These are phyloP conservation scores for Volucella inflata DNA, from an alignment of 2,888 invertebrate species.

Conservation along the genomic window DNA sequence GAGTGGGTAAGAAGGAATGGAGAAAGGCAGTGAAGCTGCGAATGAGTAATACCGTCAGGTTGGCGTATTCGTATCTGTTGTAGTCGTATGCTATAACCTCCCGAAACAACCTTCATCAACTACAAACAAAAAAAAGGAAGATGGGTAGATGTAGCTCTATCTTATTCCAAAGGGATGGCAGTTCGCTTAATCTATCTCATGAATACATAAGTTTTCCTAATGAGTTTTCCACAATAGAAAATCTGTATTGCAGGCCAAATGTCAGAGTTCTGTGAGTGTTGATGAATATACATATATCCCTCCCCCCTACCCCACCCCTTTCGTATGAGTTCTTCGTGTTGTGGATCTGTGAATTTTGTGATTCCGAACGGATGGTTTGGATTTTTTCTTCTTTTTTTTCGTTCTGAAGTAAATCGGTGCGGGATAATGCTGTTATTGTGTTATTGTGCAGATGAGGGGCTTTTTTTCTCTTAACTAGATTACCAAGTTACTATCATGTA, in stretches of 20 bases:
- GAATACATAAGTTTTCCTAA: slow-evolving; percentile 72
- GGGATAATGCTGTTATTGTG: slow-evolving; percentile 35
- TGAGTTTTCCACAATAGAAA: slow-evolving; percentile 66
- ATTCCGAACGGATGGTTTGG: background rate
- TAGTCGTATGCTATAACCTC: background rate
- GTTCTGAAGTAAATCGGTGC: slow-evolving; percentile 1
- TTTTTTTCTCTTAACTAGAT: background rate
- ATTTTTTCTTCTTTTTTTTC: background rate
- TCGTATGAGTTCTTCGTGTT: too few relatives aligned
- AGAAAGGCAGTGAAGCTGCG: slow-evolving; percentile 12
- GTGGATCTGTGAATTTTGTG: slow-evolving; percentile 10
- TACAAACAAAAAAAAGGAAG: slow-evolving; percentile 6
- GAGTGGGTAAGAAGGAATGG: background rate
- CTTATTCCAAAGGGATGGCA: slow-evolving; percentile 14
- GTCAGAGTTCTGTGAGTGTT: slow-evolving; percentile 25
- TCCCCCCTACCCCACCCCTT: too few relatives aligned
- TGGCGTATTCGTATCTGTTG: background rate
- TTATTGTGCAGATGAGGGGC: background rate
- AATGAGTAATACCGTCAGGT: slow-evolving; percentile 48
- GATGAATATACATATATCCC: background rate
- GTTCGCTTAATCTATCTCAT: slow-evolving; percentile 67
- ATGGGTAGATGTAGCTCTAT: too few relatives aligned
- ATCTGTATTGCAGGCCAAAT: slow-evolving; percentile 31
- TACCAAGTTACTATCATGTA: slow-evolving; percentile 3
- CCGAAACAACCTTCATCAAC: background rate